Evolutionary conservation across 2,113 vertebrate genomes (phyloP).

Genomic region (Macaca nemestrina): DNA sequence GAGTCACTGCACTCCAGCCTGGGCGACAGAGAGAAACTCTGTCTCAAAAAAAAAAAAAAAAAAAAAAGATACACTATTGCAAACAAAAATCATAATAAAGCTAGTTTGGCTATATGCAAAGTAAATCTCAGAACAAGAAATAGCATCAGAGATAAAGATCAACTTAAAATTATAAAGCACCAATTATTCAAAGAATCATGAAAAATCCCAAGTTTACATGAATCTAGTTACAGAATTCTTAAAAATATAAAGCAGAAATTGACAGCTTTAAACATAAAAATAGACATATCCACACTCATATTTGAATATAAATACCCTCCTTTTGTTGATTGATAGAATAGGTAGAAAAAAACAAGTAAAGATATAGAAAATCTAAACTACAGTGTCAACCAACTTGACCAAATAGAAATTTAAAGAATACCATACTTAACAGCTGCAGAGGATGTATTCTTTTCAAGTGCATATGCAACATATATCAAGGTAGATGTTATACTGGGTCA

Average conservation of each 20-base stretch:
- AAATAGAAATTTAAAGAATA: background rate
- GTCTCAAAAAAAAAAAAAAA: too few species aligned
- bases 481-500: background rate
- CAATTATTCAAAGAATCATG: background rate
- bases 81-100: background rate
- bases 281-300: background rate
- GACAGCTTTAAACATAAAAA: background rate
- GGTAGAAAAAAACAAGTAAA: background rate
- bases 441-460: background rate
- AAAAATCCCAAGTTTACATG: background rate
- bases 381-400: background rate
- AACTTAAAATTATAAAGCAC: background rate
- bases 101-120: background rate
- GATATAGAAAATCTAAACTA: background rate
- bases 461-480: background rate
- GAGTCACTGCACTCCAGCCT: too few species aligned
- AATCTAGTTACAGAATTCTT: background rate
- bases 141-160: background rate
- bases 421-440: background rate
- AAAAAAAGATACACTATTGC: background rate
- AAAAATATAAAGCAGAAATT: background rate
- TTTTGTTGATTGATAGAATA: background rate
- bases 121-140: background rate
- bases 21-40: too few species aligned
- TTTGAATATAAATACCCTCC: background rate